These are phyloP conservation scores for Hirtodrosophila cameraria DNA, from an alignment of 2,888 invertebrate species.

Conservation along the genomic window DNA sequence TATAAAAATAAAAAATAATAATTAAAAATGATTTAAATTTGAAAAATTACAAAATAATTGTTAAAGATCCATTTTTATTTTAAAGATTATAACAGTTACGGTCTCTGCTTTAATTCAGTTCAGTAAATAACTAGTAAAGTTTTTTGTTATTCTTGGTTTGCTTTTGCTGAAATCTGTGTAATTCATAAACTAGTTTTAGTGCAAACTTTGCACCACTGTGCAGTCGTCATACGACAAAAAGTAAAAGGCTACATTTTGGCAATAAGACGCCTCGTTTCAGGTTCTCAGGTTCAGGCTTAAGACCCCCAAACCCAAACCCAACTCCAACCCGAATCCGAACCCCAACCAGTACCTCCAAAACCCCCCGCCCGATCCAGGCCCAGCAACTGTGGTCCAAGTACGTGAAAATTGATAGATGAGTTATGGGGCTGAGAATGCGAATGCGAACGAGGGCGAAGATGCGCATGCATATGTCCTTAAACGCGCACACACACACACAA, in stretches of 20 bases:
- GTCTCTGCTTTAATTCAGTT: too few species aligned
- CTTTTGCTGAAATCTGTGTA: too few species aligned
- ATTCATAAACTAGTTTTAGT: too few species aligned
- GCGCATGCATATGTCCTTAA: conserved; percentile 76
- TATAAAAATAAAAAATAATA: too few species aligned
- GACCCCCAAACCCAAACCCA: conserved; percentile 44
- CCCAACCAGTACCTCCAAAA: conserved; percentile 10
- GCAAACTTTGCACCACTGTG: conserved; percentile 57
- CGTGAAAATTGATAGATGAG: conserved; percentile 84
- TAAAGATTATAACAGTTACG: too few species aligned
- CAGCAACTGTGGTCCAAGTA: conserved; percentile 75
- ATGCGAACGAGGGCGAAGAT: conserved; percentile 55
- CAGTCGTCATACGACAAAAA: conserved; percentile 25
- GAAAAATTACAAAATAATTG: too few species aligned
- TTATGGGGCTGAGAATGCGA: conserved; percentile 74
- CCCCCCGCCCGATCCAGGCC: too few species aligned
- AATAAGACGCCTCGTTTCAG: conserved; percentile 73
- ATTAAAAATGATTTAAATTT: too few species aligned
- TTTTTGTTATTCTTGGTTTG: too few species aligned
- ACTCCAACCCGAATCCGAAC: conserved; percentile 2
- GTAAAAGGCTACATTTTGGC: conserved; percentile 72
- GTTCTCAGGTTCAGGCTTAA: conserved; percentile 46
- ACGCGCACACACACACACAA: conserved; percentile 43
- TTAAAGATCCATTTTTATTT: too few species aligned
- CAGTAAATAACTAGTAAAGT: too few species aligned